A percentile compares a stretch with the other conserved stretches of the same genome.
Conservation (phyloP, 2,797 vertebrate genomes). For the Eulemur albifrons region DNA sequence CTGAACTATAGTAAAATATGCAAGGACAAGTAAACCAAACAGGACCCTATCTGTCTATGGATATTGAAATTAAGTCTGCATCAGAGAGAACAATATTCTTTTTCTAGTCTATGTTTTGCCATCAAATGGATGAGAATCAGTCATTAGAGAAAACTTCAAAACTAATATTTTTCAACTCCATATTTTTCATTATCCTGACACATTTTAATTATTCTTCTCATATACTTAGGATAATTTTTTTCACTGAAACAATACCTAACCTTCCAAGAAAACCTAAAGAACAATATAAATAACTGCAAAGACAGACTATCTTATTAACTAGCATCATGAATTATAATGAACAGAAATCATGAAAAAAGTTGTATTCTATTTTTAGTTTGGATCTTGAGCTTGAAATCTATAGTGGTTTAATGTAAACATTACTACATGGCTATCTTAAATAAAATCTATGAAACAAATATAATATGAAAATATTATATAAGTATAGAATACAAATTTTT, state of each 20-base stretch:
- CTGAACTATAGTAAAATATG: neutral
- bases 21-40: neutral
- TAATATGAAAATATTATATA: neutral
- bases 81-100: neutral
- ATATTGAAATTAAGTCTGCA: neutral
- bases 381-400: neutral
- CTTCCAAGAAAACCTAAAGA: neutral
- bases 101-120: neutral
- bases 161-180: neutral
- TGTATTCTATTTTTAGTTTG: neutral
- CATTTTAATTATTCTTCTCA: neutral
- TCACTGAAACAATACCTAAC: neutral
- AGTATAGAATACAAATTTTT: neutral
- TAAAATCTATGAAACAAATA: neutral
- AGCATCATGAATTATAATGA: neutral
- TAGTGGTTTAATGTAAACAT: neutral
- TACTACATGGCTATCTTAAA: neutral
- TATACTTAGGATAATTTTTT: neutral
- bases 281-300: neutral
- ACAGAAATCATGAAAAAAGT: neutral
- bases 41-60: neutral
- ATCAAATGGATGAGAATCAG: neutral
- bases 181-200: neutral
- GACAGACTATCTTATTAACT: neutral
- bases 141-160: neutral